Base-by-base conservation (phyloP, 2,113 vertebrate genomes). In the Tympanuchus pallidicinctus region DNA sequence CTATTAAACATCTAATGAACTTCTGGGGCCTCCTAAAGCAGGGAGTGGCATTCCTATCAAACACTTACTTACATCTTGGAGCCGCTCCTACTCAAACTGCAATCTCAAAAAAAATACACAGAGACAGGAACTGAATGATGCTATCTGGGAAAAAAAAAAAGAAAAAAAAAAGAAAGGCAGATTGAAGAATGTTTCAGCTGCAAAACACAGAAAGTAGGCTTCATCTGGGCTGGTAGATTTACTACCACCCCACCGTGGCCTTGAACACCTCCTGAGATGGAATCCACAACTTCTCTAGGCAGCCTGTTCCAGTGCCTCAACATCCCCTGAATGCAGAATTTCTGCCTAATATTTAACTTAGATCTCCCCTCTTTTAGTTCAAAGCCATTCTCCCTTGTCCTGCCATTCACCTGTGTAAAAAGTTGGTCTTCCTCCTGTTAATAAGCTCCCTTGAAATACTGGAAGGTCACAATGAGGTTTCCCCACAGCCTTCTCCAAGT, bases 1-100 rank as follows among this genome's bases (percentile, higher is more conserved):
- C 82, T 83, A 75, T 94, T 95, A 91, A 90, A 93, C 70, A 91
- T 90, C 88, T 90, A 42, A 90, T 86, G 86, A 91, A 82, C 80
- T 92, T 95, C 72, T 93, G 81, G 48, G 48, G 74, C 92, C 83
- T 92, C 36, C 77, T 92, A 81, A 86, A 96, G 34, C 63, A 89
- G 52, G 74, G 59, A 84, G 40, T 36, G 36, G 61, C 50, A 87
- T 59, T 84, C 74, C 66, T 89, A 69, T 64, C 72, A 81, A 24
- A 30, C 65, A 48, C 47, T 48, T 50, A 60, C 75, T 70, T 64
- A 69, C 32, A 42, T 78, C 82, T 75, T 78, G 88, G 81, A 96
- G 79, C 73, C 0, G 0, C 57, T 95, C 76, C 90, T 75, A 64
- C 38, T 64, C 52, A 43, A 64, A 84, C 70, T 40, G n/a, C 76